Conservation (phyloP, 2,888 invertebrate genomes). For the Eremobia ochroleuca region DNA sequence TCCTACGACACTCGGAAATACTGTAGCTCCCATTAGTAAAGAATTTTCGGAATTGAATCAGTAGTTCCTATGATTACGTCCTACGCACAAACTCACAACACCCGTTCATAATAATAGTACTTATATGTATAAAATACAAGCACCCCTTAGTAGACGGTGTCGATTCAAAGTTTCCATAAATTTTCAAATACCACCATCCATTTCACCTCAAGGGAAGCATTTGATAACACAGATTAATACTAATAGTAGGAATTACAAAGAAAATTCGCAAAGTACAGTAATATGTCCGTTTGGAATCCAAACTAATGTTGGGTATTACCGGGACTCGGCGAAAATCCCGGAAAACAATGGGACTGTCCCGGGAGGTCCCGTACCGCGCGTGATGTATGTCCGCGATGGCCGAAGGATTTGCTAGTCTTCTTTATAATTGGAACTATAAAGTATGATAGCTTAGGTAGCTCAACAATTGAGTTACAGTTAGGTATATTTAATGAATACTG, state of each 20-base stretch:
- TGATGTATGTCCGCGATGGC: conserved; percentile 65
- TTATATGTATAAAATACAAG: no score
- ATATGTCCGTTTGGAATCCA: conserved; percentile 74
- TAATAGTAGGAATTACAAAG: conserved; percentile 70
- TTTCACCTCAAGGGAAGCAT: conserved; percentile 39
- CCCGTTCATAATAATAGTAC: no score
- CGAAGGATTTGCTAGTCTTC: conserved; percentile 56
- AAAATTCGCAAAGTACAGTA: conserved; percentile 68
- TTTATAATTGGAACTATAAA: conserved; percentile 56
- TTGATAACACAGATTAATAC: conserved; percentile 60
- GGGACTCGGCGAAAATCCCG: conserved; percentile 67
- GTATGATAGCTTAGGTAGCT: background rate
- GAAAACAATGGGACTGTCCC: conserved; percentile 71
- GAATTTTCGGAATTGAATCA: no score
- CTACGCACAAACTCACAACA: no score
- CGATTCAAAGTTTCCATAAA: conserved; percentile 12
- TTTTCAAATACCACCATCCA: conserved; percentile 25
- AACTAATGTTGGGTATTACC: conserved; percentile 79
- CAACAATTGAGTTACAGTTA: background rate
- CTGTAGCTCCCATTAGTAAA: no score
- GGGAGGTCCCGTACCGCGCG: conserved; percentile 62
- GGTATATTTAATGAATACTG: background rate
- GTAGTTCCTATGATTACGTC: no score
- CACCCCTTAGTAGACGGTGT: background rate
- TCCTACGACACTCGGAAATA: no score